These are phyloP conservation scores for Rhysida immarginata DNA, from an alignment of 1,140 invertebrate species.

Conservation along the genomic window DNA sequence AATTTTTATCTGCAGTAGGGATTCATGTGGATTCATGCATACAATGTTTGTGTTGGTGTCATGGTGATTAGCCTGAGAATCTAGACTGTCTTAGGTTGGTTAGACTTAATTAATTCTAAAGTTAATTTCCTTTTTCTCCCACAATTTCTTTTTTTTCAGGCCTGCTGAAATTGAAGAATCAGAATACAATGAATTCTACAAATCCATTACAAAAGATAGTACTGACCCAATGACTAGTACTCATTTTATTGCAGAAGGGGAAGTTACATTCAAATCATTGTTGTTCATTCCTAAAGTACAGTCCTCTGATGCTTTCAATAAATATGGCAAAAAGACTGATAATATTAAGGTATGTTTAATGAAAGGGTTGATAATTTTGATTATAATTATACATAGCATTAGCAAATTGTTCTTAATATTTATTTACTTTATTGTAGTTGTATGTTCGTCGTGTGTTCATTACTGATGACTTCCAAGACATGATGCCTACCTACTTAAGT, in stretches of 20 bases:
- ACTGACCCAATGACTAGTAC: constrained; percentile 69
- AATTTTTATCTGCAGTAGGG: too few species aligned
- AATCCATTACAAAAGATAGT: constrained; percentile 79
- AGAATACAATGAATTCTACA: constrained; percentile 91
- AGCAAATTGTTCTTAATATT: constrained; percentile 6
- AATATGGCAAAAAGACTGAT: constrained; percentile 84
- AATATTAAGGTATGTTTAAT: constrained; percentile 60
- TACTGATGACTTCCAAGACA: constrained; percentile 97
- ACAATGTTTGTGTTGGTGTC: too few species aligned
- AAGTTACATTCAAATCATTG: constrained; percentile 95
- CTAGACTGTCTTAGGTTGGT: too few species aligned
- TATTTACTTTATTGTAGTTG: constrained; percentile 34
- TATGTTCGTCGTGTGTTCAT: constrained; percentile 97
- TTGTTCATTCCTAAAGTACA: constrained; percentile 80
- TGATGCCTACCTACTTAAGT: constrained; percentile 95
- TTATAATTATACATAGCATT: not conserved
- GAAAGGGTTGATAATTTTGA: not conserved
- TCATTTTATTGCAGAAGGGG: constrained; percentile 97
- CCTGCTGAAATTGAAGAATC: constrained; percentile 65
- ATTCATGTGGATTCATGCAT: too few species aligned
- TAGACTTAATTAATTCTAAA: too few species aligned
- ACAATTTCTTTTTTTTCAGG: constrained; percentile 32
- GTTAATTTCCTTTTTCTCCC: too few species aligned
- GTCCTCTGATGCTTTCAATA: constrained; percentile 83
- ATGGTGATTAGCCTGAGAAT: too few species aligned